Evolutionary conservation across 92 coral and sea anemone genomes (phyloP), one percentile per base, ranked within the genome.

Genomic region (Plumapathes pennacea): DNA sequence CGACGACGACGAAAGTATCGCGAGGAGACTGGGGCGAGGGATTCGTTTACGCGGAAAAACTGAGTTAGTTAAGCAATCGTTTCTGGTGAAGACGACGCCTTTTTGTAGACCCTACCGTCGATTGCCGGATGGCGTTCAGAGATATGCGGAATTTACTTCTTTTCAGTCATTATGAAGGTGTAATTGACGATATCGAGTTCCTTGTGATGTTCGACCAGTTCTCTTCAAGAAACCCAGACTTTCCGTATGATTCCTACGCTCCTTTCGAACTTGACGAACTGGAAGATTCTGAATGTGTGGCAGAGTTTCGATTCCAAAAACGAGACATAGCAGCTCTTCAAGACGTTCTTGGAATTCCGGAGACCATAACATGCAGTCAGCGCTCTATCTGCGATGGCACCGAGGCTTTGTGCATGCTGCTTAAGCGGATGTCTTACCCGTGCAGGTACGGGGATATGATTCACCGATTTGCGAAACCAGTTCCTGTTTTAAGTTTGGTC

Each of bases 31-130:
- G 65, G 76, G 46, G 15, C 51, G 62, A 50, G 44, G 60, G 27
- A 30, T 49, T 60, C 79, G 79, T 26, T 61, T 50, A 49, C 79
- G 79, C 71, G 71, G 60, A 40, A 72, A 51, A 36, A 27, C 21
- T 50, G 17, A 37, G 32, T n/a, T n/a, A 50, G 41, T 72, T 44
- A 60, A 48, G 71, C 70, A 31, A n/a, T 6, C 25, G 55, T 1
- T 32, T 32, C n/a, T 33, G 3, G 3, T 5, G 24, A n/a, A 45
- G 51, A 45, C 51, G 51, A 45, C 25, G 19, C 19, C 24, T 39
- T 54, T 15, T 13, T 36, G 34, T 13, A 20, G 17, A 20, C n/a
- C 31, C 50, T 28, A 12, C 42, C 31, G 25, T 49, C 10, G 22
- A 21, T 46, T 21, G 31, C 5, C 25, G 17, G 48, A 54, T 59